Evolutionary conservation across 1,140 invertebrate species (phyloP), one percentile per base, ranked within the genome.

Genomic region (Stenopsyche tienmushanensis): DNA sequence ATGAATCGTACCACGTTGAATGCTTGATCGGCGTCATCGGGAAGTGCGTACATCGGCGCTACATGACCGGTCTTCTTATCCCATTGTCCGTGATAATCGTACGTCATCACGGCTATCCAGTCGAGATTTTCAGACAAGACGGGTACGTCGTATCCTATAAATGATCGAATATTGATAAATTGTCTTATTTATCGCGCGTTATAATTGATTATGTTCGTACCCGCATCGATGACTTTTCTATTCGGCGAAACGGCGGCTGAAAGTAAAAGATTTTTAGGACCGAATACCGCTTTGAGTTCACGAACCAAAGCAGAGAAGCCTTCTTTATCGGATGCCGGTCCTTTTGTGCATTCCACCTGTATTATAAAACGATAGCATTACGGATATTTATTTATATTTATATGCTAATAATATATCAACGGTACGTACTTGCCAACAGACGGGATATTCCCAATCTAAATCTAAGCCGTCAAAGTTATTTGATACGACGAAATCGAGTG

Each of bases 41-140:
- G 86, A 62, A 88, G 82, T 3, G 78, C 78, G 64, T 92, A 94
- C 75, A 95, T 85, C 0, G 93, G 92, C 1, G 92, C 89, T 1
- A 93, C 86, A 72, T 95, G 92, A 7, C 93, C 93, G 0, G 92
- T 94, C 72, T 88, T 87, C 72, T 93, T 92, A 72, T 95, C 93
- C 92, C 92, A 95, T 71, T 92, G 88, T 0, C 93, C 93, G 71
- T 94, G 92, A 72, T 88, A 94, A 73, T 95, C 93, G 72, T 96
- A 96, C 0, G 88, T 87, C 93, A 96, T 96, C 0, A 96, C 85
- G 1, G 91, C 86, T 70, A 97, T 93, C 88, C 91, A 94, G 74
- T 94, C 90, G 55, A 94, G 80, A 73, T 91, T 87, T 17, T 82
- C 79, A 0, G 84, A 85, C 1, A 94, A 71, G 1, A 79, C 75